These are phyloP conservation scores for Hypolimnas misippus DNA, from an alignment of 2,888 invertebrate genomes.

Conservation along the genomic window DNA sequence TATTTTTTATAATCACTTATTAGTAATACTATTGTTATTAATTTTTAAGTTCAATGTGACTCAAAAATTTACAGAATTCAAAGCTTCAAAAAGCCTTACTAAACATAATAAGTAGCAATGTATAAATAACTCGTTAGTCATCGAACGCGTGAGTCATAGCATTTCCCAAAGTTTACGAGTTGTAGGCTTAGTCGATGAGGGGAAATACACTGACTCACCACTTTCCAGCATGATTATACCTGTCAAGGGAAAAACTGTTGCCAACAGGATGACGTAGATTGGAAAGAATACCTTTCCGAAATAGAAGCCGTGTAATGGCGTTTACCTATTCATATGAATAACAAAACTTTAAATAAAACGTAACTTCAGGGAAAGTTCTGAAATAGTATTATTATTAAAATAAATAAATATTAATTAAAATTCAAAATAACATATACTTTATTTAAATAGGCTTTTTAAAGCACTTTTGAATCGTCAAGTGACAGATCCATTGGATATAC, in stretches of 20 bases:
- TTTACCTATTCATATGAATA: background rate
- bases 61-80: background rate
- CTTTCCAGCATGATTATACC: conserved; percentile 17
- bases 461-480: too few species aligned
- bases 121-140: background rate
- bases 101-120: too few species aligned
- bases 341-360: background rate
- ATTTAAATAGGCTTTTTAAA: too few species aligned
- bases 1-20: too few species aligned
- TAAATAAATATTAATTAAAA: background rate
- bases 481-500: too few species aligned
- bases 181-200: conserved; percentile 5
- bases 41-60: too few species aligned
- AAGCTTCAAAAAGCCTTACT: background rate
- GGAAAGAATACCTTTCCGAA: background rate
- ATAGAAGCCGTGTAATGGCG: background rate
- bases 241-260: conserved; percentile 24
- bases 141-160: conserved; percentile 6
- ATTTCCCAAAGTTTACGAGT: background rate
- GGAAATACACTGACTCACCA: conserved; percentile 29
- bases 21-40: too few species aligned
- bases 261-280: conserved; percentile 3
- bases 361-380: background rate
- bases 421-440: too few species aligned
- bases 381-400: background rate